Evolutionary conservation across 2,113 vertebrate genomes (phyloP).

Genomic region (Sapajus apella): DNA sequence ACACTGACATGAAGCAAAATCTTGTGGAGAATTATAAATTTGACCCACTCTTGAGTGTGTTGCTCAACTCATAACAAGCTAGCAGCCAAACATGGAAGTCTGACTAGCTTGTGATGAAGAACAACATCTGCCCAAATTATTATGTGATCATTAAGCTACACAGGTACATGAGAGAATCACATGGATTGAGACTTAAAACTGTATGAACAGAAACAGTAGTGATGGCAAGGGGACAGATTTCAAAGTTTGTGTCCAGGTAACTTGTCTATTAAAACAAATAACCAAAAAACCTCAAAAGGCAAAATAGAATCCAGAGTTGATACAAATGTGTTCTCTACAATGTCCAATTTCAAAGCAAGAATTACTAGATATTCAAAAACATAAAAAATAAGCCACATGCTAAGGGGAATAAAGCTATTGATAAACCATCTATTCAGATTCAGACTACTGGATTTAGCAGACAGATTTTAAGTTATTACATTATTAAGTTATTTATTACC

Average conservation of each 20-base stretch:
- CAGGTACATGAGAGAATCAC: neutral
- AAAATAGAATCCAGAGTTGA: neutral
- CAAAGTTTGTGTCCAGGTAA: neutral
- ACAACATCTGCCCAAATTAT: neutral
- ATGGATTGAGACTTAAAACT: neutral
- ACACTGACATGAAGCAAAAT: neutral
- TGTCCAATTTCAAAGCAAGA: neutral
- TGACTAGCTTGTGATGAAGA: neutral
- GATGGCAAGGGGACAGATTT: neutral
- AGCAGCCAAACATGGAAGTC: neutral
- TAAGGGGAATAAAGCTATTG: neutral
- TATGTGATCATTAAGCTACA: neutral
- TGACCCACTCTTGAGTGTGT: neutral
- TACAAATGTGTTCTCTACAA: neutral
- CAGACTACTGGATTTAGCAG: neutral
- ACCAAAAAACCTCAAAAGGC: neutral
- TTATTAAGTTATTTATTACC: no score
- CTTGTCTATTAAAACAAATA: neutral
- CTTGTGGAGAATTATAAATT: rapidly evolving
- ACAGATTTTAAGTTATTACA: neutral
- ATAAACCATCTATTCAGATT: no score
- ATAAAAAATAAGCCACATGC: neutral
- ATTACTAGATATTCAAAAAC: neutral
- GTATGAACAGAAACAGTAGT: neutral
- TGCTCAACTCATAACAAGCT: neutral